A percentile compares a stretch with the other conserved stretches of the same genome.
These are phyloP conservation scores for Actinernus sp. DNA, from an alignment of 92 coral and sea anemone genomes.

Conservation along the genomic window DNA sequence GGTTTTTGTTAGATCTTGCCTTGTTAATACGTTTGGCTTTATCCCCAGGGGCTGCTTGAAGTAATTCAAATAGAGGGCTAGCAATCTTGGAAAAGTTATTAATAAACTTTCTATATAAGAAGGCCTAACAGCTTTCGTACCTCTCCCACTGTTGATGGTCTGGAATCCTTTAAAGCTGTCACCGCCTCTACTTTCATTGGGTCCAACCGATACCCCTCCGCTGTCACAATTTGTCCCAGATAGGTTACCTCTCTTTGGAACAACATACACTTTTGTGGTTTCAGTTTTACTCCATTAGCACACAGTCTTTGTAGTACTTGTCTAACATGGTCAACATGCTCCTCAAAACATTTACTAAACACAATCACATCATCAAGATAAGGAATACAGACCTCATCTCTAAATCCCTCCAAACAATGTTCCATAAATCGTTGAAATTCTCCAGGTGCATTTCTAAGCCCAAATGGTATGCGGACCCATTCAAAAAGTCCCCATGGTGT, in stretches of 20 bases:
- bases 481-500: no score
- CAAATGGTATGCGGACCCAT: constrained; percentile 71
- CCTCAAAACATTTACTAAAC: constrained; percentile 47
- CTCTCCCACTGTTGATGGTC: no score
- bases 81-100: constrained; percentile 49
- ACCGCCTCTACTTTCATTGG: constrained; percentile 51
- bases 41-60: constrained; percentile 9
- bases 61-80: constrained; percentile 56
- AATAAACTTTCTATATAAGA: no score
- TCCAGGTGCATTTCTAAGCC: constrained; percentile 73
- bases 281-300: constrained; percentile 62
- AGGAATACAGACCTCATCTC: constrained; percentile 23
- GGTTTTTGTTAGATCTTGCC: constrained; percentile 2
- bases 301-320: constrained; percentile 47
- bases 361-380: no score
- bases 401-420: constrained; percentile 51
- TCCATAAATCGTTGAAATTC: constrained; percentile 73
- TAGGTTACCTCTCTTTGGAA: constrained; percentile 65
- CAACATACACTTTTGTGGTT: constrained; percentile 64
- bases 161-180: constrained; percentile 25
- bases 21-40: constrained; percentile 5
- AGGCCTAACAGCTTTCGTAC: constrained; percentile 64
- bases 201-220: constrained; percentile 66
- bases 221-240: constrained; percentile 61
- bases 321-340: constrained; percentile 56